A percentile compares a stretch with the other conserved stretches of the same genome.
Conservation (phyloP, 2,113 vertebrate species). For the Pseudolaguvia tuberculata region DNA sequence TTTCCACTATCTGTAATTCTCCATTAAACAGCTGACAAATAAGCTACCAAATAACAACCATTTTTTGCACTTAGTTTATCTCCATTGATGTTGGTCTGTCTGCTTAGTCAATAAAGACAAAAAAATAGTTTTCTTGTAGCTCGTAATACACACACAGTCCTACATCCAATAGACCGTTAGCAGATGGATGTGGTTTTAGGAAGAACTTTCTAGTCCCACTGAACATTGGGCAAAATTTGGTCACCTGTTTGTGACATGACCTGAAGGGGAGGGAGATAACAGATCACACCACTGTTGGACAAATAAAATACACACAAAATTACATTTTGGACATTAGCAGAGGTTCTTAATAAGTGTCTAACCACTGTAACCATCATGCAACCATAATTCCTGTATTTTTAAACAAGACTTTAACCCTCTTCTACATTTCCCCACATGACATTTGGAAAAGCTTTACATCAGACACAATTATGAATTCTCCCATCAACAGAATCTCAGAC, state of each 20-base stretch:
- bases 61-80: background rate
- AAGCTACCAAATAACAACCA: no score
- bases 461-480: background rate
- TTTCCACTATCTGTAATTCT: no score
- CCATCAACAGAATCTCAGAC: background rate
- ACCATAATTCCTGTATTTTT: background rate
- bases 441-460: background rate
- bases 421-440: background rate
- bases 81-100: background rate
- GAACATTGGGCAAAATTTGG: slow-evolving; percentile 5
- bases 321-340: background rate
- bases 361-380: background rate
- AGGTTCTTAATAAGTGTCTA: background rate
- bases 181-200: background rate
- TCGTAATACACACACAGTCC: background rate
- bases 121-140: background rate
- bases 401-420: background rate
- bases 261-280: slow-evolving; percentile 24
- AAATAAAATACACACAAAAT: slow-evolving; percentile 7
- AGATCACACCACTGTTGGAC: slow-evolving; percentile 28
- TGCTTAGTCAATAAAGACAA: background rate
- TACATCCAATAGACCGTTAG: background rate
- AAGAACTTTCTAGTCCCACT: background rate
- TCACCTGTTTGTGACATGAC: slow-evolving; percentile 52
- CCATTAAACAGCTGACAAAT: no score